Evolutionary conservation across 2,888 invertebrate species (phyloP), one percentile per base, ranked within the genome.

Genomic region (Dyspetes luteomarginatus): DNA sequence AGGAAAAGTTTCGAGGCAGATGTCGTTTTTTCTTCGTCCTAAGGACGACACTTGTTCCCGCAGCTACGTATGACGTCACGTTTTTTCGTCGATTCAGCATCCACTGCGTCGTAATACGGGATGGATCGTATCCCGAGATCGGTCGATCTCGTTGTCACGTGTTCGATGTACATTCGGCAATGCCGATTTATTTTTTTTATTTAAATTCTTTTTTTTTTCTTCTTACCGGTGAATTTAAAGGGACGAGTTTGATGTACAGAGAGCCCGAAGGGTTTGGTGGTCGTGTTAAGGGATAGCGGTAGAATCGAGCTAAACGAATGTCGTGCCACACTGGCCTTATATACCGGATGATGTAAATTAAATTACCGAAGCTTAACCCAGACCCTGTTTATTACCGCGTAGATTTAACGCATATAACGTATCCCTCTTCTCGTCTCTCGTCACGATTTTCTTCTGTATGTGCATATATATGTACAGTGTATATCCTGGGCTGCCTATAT

Each of bases 281-380:
- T n/a, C 22, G 15, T 24, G 67, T 36, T 30, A 15, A 55, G 48
- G 45, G 52, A 24, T 30, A 41, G 52, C 30, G 72, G 45, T 60
- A 67, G 50, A 48, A 62, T 72, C 73, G 64, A 73, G 80, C 76
- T 81, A 81, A 81, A 50, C 72, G 80, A 81, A 72, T 73, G 72
- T 69, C 67, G 73, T 58, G 4, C 28, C 36, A 56, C 41, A 43
- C 76, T 3, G 9, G 43, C 22, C 65, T 88, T 88, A 88, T 88
- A 89, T 88, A 87, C 82, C 76, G 86, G 88, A 86, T 87, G 79
- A 86, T 80, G 84, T 68, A 84, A 90, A 90, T 89, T 80, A 56
- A 86, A 88, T 90, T 89, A 89, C 73, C 36, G 56, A 71, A 86
- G 71, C 86, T 89, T 88, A 88, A 88, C 87, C 86, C 71, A 89